Evolutionary conservation across 2,888 invertebrate genomes (phyloP).

Genomic region (Siphlonurus alternatus): DNA sequence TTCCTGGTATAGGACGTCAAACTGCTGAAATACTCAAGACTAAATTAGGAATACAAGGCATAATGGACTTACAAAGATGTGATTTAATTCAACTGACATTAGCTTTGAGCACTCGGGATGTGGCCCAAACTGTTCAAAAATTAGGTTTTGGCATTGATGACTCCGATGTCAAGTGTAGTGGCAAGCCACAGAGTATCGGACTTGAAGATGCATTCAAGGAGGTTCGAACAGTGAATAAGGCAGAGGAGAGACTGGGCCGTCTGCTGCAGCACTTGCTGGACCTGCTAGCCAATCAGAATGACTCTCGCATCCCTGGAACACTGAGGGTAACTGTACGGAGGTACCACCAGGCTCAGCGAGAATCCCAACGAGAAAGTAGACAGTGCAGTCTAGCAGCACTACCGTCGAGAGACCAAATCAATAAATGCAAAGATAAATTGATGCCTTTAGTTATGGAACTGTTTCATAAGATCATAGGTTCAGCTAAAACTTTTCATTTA

Average conservation of each 20-base stretch:
- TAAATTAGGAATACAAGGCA: constrained; percentile 42
- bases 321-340: constrained; percentile 58
- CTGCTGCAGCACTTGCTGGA: constrained; percentile 50
- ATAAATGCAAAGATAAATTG: constrained; percentile 29
- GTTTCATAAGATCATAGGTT: constrained; percentile 33
- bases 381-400: constrained; percentile 42
- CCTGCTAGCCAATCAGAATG: constrained; percentile 44
- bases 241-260: constrained; percentile 50
- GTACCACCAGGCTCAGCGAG: constrained; percentile 45
- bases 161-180: constrained; percentile 51
- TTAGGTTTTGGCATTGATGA: constrained; percentile 60
- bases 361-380: constrained; percentile 54
- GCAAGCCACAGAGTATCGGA: constrained; percentile 62
- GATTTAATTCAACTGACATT: constrained; percentile 25
- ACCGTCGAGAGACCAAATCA: constrained; percentile 27
- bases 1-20: constrained; percentile 62
- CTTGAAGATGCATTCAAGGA: constrained; percentile 62
- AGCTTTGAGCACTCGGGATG: constrained; percentile 33
- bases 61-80: constrained; percentile 38
- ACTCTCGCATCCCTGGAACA: constrained; percentile 60
- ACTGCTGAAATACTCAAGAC: constrained; percentile 45
- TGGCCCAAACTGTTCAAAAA: constrained; percentile 48
- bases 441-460: constrained; percentile 14
- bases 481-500: constrained; percentile 58
- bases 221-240: constrained; percentile 53